These are phyloP conservation scores for Beaufortia kweichowensis DNA, from an alignment of 2,113 vertebrate species.

Conservation along the genomic window DNA sequence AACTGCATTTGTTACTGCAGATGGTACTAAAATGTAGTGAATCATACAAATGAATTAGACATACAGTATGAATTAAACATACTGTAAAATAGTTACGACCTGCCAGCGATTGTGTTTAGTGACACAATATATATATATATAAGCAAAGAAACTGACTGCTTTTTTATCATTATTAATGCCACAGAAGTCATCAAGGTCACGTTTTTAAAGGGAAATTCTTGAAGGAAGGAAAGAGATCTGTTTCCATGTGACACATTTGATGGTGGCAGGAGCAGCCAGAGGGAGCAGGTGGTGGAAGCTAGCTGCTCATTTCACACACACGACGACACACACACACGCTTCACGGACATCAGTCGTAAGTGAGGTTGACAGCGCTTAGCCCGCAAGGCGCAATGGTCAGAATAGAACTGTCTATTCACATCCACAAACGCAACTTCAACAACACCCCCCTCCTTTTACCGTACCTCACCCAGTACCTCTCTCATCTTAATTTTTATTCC, in stretches of 20 bases:
- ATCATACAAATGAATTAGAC: too few species aligned
- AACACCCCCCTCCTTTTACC: constrained; percentile 5
- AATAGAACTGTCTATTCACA: constrained; percentile 77
- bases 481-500: constrained; percentile 5
- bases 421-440: constrained; percentile 74
- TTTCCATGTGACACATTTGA: constrained; percentile 62
- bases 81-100: too few species aligned
- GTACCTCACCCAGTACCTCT: neutral
- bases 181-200: constrained; percentile 3
- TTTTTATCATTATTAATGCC: too few species aligned
- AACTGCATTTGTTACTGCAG: too few species aligned
- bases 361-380: constrained; percentile 74
- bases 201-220: constrained; percentile 14
- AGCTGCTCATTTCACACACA: constrained; percentile 44
- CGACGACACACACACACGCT: constrained; percentile 58
- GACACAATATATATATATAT: too few species aligned
- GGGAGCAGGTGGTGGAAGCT: constrained; percentile 48
- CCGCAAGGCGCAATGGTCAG: constrained; percentile 70
- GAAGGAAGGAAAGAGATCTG: constrained; percentile 57
- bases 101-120: too few species aligned
- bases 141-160: too few species aligned
- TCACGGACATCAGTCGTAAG: constrained; percentile 77
- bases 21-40: too few species aligned
- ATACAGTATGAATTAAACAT: too few species aligned
- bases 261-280: constrained; percentile 37